Percentiles rank a stretch among this genome's conserved stretches.
phyloP scores from a whole-genome alignment of 2,888 invertebrate genomes.

The Allacma fusca region DNA sequence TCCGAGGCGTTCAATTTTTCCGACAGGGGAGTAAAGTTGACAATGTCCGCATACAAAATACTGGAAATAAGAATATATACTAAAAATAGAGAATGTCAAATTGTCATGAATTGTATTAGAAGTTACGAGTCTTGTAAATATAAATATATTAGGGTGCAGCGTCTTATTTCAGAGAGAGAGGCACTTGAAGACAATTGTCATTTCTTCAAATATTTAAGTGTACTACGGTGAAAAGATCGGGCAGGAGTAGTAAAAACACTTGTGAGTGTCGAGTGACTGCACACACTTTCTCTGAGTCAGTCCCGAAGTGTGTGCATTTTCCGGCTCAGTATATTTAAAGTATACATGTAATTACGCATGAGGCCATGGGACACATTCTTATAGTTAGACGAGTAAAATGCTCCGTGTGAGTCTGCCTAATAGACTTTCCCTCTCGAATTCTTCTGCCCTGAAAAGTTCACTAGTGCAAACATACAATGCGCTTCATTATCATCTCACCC shows the following conservation, averaged over 20 bases:
- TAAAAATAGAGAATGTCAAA: background rate
- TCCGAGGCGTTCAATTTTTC: constrained; percentile 92
- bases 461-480: constrained; percentile 16
- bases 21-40: constrained; percentile 96
- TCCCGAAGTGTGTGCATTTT: no score
- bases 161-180: background rate
- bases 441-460: constrained; percentile 16
- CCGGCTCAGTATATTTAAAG: no score
- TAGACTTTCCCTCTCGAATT: background rate
- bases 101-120: background rate
- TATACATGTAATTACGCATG: no score
- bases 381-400: no score
- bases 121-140: background rate
- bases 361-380: no score
- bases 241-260: background rate
- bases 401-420: no score
- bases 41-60: constrained; percentile 96
- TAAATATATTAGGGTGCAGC: background rate
- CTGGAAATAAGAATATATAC: constrained; percentile 67
- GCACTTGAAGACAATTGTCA: background rate
- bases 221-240: background rate
- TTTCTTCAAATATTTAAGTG: background rate
- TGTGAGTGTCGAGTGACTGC: background rate
- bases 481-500: constrained; percentile 2
- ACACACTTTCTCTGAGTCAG: no score